Base-by-base conservation (phyloP, 2,888 invertebrate species). In the Litoditis marina region DNA sequence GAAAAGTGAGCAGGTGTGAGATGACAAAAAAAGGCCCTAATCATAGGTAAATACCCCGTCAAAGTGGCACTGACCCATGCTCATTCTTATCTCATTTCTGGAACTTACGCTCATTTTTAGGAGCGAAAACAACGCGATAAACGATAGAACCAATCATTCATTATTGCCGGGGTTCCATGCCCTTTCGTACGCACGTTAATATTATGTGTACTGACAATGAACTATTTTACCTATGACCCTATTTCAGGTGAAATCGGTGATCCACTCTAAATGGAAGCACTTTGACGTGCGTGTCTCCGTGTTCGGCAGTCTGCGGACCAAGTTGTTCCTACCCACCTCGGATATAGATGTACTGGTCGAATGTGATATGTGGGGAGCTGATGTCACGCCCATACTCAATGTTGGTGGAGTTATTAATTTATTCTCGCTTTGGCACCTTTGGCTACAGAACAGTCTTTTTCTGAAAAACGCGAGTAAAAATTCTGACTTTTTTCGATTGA, bases 261-360 rank as follows among this genome's bases (percentile, higher is more conserved):
- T 75, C 2, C 11, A 31, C 5, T 39, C 39, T 25, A 28, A 57
- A 31, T 75, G 74, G 72, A 55, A 49, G 8, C 64, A 68, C 36
- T 49, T 56, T 25, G 62, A 64, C 13, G 65, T 74, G 19, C 60
- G 58, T 84, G 94, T 96, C 73, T 93, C 95, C 86, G 91, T 95
- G 81, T 98, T 96, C 87, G 96, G 96, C 81, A 94, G 94, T 82
- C 95, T 94, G 86, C 89, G 92, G 78, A 96, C 96, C 70, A 94
- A 94, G 60, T 89, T 98, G 73, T 98, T 95, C 87, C 88, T 98
- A 84, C 96, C 96, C 73, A 95, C 95, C 83, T 89, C 89, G 85
- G 90, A 90, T 84, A 89, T 90, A 76, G 90, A 90, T 84, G 85
- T 90, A 78, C 89, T 90, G 63, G 89, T 90, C 19, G 76, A 78